A percentile compares a stretch with the other conserved stretches of the same genome.
These are phyloP conservation scores for Apantesis nais DNA, from an alignment of 2,888 invertebrate species.

Conservation along the genomic window DNA sequence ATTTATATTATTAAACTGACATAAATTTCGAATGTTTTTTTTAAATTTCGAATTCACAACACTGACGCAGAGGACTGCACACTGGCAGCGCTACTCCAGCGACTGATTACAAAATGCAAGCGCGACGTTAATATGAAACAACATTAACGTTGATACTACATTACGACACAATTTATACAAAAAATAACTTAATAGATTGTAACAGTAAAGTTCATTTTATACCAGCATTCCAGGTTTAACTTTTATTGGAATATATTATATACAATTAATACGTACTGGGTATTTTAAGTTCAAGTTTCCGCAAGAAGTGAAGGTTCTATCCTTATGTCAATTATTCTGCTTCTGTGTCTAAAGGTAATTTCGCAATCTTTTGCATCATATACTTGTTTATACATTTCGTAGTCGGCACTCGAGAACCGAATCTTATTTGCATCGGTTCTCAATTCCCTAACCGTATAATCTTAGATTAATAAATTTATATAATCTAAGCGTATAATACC, in stretches of 20 bases:
- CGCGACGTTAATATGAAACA: background rate
- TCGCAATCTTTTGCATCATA: no score
- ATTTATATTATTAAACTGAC: background rate
- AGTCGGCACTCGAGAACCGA: no score
- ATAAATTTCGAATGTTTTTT: constrained; percentile 5
- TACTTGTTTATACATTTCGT: no score
- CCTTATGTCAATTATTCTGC: no score
- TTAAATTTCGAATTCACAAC: constrained; percentile 22
- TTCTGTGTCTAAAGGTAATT: no score
- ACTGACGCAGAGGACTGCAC: constrained; percentile 75
- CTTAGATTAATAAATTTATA: no score
- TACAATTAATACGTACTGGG: background rate
- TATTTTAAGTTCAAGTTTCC: no score
- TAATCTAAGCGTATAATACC: no score
- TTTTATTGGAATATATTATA: background rate
- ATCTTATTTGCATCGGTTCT: no score
- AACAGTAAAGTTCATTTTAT: background rate
- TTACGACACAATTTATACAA: background rate
- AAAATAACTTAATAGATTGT: background rate
- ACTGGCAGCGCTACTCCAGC: constrained; percentile 81
- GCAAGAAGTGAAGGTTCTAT: no score
- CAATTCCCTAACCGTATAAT: no score
- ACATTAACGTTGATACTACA: background rate
- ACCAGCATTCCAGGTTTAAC: background rate
- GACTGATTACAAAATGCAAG: constrained; percentile 58